A percentile compares a stretch with the other conserved stretches of the same genome.
Conservation (phyloP, 2,797 vertebrate genomes). For the Pogoniulus pusillus region DNA sequence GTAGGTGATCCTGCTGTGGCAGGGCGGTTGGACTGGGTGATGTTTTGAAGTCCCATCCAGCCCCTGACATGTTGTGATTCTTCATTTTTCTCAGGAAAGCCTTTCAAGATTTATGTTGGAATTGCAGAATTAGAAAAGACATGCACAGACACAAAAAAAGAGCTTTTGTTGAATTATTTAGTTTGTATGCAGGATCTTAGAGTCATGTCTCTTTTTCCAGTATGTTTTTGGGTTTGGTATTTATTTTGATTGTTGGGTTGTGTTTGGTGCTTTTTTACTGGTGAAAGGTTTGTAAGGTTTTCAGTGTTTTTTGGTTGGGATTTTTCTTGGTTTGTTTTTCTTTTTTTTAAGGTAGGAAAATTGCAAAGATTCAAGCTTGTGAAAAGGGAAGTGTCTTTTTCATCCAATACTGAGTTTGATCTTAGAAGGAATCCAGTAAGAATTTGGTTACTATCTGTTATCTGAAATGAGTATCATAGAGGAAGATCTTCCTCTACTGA, state of each 20-base stretch:
- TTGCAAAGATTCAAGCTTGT: background rate
- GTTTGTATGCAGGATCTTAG: background rate
- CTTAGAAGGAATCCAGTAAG: background rate
- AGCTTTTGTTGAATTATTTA: background rate
- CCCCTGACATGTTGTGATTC: too few species aligned
- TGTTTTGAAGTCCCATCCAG: too few species aligned
- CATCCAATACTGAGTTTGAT: background rate
- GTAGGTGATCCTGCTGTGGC: too few species aligned
- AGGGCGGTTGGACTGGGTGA: too few species aligned
- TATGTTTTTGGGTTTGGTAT: background rate
- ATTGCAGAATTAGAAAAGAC: background rate
- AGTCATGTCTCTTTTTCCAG: background rate
- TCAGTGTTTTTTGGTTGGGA: background rate
- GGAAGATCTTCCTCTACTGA: background rate
- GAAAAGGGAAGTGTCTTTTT: background rate
- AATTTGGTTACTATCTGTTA: background rate
- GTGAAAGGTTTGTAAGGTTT: background rate
- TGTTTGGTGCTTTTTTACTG: background rate
- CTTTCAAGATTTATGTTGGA: background rate
- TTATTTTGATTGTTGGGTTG: background rate
- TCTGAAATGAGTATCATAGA: background rate
- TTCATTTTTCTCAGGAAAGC: background rate
- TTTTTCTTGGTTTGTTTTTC: too few species aligned
- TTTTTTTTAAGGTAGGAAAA: background rate
- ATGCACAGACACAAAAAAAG: background rate